These are phyloP conservation scores for Paradisaea rubra DNA, from an alignment of 2,113 vertebrate species.

Conservation along the genomic window DNA sequence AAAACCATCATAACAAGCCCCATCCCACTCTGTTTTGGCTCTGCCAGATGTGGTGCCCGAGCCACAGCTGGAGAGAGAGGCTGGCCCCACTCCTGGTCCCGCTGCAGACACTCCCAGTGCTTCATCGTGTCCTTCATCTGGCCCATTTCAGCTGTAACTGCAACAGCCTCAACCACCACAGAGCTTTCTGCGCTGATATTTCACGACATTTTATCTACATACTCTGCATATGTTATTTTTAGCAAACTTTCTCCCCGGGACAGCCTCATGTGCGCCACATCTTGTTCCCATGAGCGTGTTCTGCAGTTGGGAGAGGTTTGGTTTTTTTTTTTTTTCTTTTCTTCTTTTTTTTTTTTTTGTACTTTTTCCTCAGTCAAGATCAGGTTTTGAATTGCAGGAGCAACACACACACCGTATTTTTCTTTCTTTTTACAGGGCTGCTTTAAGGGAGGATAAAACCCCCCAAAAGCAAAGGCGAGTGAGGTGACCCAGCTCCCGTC, in stretches of 20 bases:
- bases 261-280: slow-evolving; percentile 17
- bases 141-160: slow-evolving; percentile 5
- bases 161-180: slow-evolving; percentile 33
- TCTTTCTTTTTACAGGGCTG: neutral
- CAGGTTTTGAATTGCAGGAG: neutral
- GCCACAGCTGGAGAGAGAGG: neutral
- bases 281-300: slow-evolving; percentile 2
- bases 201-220: slow-evolving; percentile 55
- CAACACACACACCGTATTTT: neutral
- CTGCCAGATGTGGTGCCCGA: accelerated
- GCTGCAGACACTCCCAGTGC: neutral
- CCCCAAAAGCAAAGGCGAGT: accelerated
- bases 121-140: slow-evolving; percentile 9
- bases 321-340: neutral
- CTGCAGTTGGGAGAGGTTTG: neutral
- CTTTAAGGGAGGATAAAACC: neutral
- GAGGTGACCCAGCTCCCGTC: neutral
- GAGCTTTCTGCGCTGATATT: slow-evolving; percentile 15
- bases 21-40: neutral
- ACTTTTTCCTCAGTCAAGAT: neutral
- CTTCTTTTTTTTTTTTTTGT: neutral
- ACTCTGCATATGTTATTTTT: slow-evolving; percentile 55
- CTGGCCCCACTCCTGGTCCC: neutral
- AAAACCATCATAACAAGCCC: neutral
- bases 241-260: slow-evolving; percentile 55